Evolutionary conservation across 2,888 invertebrate species (phyloP).

Genomic region (Anagyrus pseudococci): DNA sequence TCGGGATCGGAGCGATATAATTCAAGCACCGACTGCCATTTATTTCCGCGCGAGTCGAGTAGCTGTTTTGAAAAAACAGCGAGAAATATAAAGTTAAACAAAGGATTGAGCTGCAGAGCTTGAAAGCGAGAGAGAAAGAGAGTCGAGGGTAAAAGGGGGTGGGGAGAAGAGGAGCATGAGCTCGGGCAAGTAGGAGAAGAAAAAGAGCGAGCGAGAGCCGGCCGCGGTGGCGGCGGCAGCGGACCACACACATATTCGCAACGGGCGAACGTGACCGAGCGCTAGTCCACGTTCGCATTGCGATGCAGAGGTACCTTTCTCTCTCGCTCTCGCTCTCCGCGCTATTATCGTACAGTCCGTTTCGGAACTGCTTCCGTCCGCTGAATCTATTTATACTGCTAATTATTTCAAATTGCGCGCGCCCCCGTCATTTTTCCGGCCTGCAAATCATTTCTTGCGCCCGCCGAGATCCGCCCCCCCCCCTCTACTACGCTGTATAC

Average conservation of each 20-base stretch:
- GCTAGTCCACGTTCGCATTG: constrained; percentile 56
- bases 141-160: too few species aligned
- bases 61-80: constrained; percentile 32
- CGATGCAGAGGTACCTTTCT: constrained; percentile 46
- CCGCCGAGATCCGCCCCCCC: too few species aligned
- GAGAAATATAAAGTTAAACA: constrained; percentile 38
- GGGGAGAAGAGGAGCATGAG: background rate
- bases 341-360: background rate
- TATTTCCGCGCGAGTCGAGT: constrained; percentile 3
- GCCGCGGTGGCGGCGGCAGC: constrained; percentile 35
- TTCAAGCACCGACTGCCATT: constrained; percentile 27
- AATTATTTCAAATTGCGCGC: background rate
- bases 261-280: constrained; percentile 60
- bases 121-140: too few species aligned
- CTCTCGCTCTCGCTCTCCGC: background rate
- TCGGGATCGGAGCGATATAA: constrained; percentile 18
- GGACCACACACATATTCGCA: constrained; percentile 56
- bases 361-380: too few species aligned
- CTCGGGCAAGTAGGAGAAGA: constrained; percentile 25
- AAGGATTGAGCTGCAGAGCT: constrained; percentile 30
- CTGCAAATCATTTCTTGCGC: too few species aligned
- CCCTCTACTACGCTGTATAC: too few species aligned
- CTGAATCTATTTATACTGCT: background rate
- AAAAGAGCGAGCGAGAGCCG: constrained; percentile 32
- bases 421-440: background rate